A percentile compares a stretch with the other conserved stretches of the same genome.
Conservation (phyloP, 2,888 invertebrate species). For the Pyrocoelia pectoralis region DNA sequence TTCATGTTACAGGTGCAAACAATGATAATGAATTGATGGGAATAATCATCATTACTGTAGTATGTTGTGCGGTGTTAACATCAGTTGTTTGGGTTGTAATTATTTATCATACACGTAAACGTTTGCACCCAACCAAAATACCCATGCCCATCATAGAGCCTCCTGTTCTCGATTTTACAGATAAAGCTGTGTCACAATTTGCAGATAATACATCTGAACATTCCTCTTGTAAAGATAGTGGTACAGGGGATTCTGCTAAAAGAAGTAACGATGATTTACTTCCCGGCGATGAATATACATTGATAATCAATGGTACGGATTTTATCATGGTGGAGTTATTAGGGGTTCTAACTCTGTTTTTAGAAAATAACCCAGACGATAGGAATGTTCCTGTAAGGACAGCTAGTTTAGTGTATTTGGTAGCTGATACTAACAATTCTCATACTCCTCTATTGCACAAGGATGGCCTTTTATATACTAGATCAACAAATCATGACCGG, state of each 20-base stretch:
- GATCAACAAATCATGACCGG: slow-evolving; percentile 56
- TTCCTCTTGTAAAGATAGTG: slow-evolving; percentile 81
- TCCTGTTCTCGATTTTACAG: slow-evolving; percentile 47
- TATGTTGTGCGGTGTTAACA: slow-evolving; percentile 91
- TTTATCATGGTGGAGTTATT: too few species aligned
- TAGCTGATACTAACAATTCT: slow-evolving; percentile 43
- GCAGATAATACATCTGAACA: slow-evolving; percentile 78
- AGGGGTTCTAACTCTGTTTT: background rate
- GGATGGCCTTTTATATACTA: slow-evolving; percentile 39
- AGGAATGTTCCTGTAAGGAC: slow-evolving; percentile 40
- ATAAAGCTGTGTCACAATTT: slow-evolving; percentile 51
- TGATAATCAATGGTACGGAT: slow-evolving; percentile 48
- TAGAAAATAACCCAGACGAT: slow-evolving; percentile 40
- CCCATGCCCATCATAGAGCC: slow-evolving; percentile 58
- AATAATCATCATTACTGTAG: slow-evolving; percentile 87
- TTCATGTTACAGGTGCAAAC: slow-evolving; percentile 45
- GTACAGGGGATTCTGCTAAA: slow-evolving; percentile 81
- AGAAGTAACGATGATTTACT: slow-evolving; percentile 65
- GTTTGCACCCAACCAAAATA: slow-evolving; percentile 62
- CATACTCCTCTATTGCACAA: slow-evolving; percentile 51
- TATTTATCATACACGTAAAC: slow-evolving; percentile 84
- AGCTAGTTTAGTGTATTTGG: slow-evolving; percentile 46
- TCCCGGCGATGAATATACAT: slow-evolving; percentile 51
- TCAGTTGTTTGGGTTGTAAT: slow-evolving; percentile 92
- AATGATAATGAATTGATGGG: slow-evolving; percentile 82